Conservation (phyloP, 2,888 invertebrate genomes). For the Cremastinae sp. region DNA sequence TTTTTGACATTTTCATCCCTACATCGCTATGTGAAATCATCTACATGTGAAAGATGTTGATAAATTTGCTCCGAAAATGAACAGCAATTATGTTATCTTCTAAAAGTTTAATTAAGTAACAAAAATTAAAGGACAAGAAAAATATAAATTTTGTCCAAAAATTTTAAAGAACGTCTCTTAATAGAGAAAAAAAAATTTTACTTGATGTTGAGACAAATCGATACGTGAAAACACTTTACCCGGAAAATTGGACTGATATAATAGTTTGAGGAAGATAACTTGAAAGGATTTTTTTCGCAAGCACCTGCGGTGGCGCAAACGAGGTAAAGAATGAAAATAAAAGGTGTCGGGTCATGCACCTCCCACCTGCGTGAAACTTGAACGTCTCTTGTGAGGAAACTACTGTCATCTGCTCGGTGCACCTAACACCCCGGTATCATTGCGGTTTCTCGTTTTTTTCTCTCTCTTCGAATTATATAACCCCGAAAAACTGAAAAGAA, state of each 20-base stretch:
- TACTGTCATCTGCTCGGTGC: constrained; percentile 53
- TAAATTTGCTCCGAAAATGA: no score
- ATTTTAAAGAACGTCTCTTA: no score
- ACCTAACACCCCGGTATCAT: constrained; percentile 46
- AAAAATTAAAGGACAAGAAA: no score
- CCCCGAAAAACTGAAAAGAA: background rate
- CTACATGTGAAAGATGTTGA: no score
- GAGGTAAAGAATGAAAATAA: background rate
- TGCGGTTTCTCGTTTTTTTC: constrained; percentile 10
- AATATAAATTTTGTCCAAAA: no score
- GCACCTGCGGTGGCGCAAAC: constrained; percentile 66
- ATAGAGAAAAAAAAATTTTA: no score
- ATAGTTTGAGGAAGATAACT: constrained; percentile 65
- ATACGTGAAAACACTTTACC: no score
- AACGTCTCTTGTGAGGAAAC: constrained; percentile 64
- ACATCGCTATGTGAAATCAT: no score
- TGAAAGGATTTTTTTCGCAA: constrained; percentile 44
- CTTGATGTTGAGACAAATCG: no score
- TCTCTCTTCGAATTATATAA: background rate
- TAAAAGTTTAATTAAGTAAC: no score
- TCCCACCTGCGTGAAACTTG: constrained; percentile 75
- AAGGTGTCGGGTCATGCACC: constrained; percentile 53
- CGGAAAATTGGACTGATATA: constrained; percentile 65
- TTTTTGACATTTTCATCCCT: no score
- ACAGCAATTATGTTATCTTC: no score